phyloP scores from a whole-genome alignment of 2,888 invertebrate genomes.

The Uloborus plumipes region DNA sequence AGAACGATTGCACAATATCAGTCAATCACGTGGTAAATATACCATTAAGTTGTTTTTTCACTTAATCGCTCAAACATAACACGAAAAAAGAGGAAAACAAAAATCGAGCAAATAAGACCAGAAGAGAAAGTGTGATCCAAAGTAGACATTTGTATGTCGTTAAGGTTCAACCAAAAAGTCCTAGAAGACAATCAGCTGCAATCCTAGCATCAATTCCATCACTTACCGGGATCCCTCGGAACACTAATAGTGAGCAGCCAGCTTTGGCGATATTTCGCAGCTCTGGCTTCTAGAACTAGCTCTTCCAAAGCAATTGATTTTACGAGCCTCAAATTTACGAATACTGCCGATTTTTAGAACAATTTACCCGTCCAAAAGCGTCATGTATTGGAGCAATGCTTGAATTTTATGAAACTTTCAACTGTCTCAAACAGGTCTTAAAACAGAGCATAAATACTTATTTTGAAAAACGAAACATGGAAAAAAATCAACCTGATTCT shows the following conservation, averaged over 20 bases:
- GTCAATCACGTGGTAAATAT: too few relatives aligned
- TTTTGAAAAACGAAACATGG: too few relatives aligned
- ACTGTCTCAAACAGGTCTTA: too few relatives aligned
- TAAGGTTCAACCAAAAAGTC: conserved; percentile 55
- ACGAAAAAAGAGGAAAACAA: conserved; percentile 6
- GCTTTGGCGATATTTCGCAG: conserved; percentile 15
- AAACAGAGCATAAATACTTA: too few relatives aligned
- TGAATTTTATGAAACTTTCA: too few relatives aligned
- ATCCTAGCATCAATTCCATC: conserved; percentile 59
- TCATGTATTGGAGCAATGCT: too few relatives aligned
- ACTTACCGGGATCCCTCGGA: conserved; percentile 38
- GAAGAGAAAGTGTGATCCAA: conserved; percentile 43
- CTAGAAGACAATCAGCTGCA: conserved; percentile 58
- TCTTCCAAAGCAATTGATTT: too few relatives aligned
- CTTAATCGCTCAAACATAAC: conserved; percentile 1
- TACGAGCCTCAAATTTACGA: too few relatives aligned
- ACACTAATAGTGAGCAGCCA: conserved; percentile 15
- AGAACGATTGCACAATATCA: too few relatives aligned
- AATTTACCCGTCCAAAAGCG: too few relatives aligned
- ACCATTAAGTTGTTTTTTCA: neutral
- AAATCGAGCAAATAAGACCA: conserved; percentile 2
- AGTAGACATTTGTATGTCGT: conserved; percentile 63
- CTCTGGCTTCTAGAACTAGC: neutral
- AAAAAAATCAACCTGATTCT: too few relatives aligned
- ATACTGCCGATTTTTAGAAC: too few relatives aligned